A percentile compares a stretch with the other conserved stretches of the same genome.
phyloP scores from a whole-genome alignment of 2,888 invertebrate species.

The Agrochola macilenta region DNA sequence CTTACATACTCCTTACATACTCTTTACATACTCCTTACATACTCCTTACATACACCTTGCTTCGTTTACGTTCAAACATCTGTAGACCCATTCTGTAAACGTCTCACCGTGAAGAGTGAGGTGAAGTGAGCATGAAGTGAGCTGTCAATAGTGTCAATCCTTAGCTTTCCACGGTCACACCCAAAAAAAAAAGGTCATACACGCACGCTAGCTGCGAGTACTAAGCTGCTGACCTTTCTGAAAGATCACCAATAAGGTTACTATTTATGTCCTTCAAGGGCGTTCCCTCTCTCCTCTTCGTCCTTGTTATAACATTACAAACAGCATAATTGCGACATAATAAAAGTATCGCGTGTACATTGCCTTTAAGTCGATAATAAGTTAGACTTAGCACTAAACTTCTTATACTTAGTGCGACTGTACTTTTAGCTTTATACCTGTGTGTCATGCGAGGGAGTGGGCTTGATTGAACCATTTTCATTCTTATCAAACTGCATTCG shows the following conservation, averaged over 20 bases:
- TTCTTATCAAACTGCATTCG: slow-evolving; percentile 56
- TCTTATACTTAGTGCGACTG: slow-evolving; percentile 38
- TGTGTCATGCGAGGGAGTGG: slow-evolving; percentile 44
- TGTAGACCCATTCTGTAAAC: too few relatives aligned
- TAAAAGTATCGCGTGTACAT: slow-evolving; percentile 53
- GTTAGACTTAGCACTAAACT: slow-evolving; percentile 44
- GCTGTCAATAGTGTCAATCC: too few relatives aligned
- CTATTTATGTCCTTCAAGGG: too few relatives aligned
- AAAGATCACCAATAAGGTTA: neutral
- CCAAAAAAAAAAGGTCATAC: too few relatives aligned
- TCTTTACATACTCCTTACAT: too few relatives aligned
- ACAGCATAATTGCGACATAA: slow-evolving; percentile 3
- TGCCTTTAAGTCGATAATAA: slow-evolving; percentile 48
- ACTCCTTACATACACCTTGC: neutral
- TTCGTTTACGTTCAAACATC: neutral
- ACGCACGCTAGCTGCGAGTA: neutral
- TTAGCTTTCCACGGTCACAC: too few relatives aligned
- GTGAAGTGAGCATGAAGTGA: too few relatives aligned
- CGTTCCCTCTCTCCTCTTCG: too few relatives aligned
- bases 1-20: too few relatives aligned
- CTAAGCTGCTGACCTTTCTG: neutral
- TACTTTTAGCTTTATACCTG: slow-evolving; percentile 45
- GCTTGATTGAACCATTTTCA: slow-evolving; percentile 57
- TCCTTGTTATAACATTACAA: slow-evolving; percentile 4
- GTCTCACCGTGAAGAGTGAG: too few relatives aligned